phyloP scores from a whole-genome alignment of 35 echinoderm and acorn worm species.

The Apostichopus japonicus region DNA sequence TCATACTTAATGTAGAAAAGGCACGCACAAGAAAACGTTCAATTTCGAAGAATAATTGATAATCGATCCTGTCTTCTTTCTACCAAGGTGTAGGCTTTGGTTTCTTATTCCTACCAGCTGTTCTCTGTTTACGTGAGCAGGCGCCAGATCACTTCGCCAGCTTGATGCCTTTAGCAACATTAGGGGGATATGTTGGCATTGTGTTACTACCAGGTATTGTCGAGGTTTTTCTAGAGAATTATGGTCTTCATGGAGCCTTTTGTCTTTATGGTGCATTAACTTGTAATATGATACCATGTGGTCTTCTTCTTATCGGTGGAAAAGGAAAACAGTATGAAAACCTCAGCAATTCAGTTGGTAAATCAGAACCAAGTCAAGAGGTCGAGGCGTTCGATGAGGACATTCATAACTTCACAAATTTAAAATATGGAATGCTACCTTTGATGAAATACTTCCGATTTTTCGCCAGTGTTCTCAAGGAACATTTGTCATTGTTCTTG shows the following conservation, averaged over 20 bases:
- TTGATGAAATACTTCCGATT: too few relatives aligned
- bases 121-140: conserved; percentile 2
- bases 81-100: not conserved
- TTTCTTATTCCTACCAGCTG: not conserved
- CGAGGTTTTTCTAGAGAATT: not conserved
- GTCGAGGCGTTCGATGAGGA: not conserved
- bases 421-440: not conserved
- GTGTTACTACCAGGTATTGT: not conserved
- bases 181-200: not conserved
- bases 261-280: not conserved
- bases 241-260: not conserved
- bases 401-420: not conserved
- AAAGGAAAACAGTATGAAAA: not conserved
- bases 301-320: not conserved
- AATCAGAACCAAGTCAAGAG: not conserved
- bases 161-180: not conserved
- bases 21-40: too few relatives aligned
- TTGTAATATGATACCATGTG: not conserved
- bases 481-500: not conserved
- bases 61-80: too few relatives aligned
- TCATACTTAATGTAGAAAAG: too few relatives aligned
- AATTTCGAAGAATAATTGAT: too few relatives aligned
- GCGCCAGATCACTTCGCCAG: not conserved
- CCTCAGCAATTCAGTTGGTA: not conserved
- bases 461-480: not conserved